Evolutionary conservation across 1,140 invertebrate species (phyloP).

Genomic region (Drosophila sturtevanti): DNA sequence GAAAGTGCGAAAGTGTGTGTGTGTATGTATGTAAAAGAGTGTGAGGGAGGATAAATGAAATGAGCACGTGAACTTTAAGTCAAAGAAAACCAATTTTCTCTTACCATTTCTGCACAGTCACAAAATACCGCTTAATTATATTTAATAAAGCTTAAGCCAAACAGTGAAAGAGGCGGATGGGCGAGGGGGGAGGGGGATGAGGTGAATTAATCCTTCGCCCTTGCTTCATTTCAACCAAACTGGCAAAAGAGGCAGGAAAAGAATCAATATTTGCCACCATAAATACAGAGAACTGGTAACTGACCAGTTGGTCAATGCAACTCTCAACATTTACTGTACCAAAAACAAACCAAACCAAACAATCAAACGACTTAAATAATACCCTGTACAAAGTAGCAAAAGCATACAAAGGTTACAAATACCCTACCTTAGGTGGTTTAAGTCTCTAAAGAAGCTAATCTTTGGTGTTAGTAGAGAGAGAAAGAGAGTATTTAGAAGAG

Average conservation of each 20-base stretch:
- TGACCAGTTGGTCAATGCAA: constrained; percentile 10
- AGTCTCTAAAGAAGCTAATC: too few relatives aligned
- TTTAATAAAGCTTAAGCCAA: not conserved
- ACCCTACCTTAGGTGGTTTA: too few relatives aligned
- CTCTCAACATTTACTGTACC: not conserved
- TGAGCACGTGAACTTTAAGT: not conserved
- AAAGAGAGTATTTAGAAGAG: too few relatives aligned
- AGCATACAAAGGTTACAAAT: too few relatives aligned
- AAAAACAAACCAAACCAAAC: not conserved
- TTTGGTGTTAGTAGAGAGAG: too few relatives aligned
- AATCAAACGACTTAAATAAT: not conserved
- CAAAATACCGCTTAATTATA: constrained; percentile 4
- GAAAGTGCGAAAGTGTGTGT: not conserved
- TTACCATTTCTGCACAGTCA: not conserved
- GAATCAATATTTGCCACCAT: constrained; percentile 53
- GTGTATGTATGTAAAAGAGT: not conserved
- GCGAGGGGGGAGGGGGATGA: not conserved
- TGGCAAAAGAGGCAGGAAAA: constrained; percentile 4
- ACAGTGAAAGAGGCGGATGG: too few relatives aligned
- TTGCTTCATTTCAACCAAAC: not conserved
- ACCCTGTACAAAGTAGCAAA: not conserved
- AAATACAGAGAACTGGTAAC: constrained; percentile 30
- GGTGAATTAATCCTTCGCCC: not conserved
- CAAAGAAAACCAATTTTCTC: constrained; percentile 6
- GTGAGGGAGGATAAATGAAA: not conserved